Percentiles rank a stretch among this genome's conserved stretches.
Evolutionary conservation across 2,797 vertebrate species (phyloP).

Genomic region (Phylloscopus collybita): DNA sequence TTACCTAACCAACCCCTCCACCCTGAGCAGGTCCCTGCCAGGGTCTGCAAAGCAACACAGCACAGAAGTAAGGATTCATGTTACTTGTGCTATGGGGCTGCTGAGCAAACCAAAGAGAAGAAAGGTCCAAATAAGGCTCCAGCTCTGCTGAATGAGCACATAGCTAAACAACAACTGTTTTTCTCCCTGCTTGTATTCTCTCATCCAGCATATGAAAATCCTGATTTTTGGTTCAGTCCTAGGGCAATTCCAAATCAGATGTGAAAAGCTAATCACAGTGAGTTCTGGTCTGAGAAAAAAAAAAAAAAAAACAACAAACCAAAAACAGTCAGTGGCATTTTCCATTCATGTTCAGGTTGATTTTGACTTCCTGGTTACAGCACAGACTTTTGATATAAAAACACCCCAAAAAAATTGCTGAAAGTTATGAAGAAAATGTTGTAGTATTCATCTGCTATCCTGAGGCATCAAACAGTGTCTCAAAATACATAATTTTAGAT

Average conservation of each 20-base stretch:
- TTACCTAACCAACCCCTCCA: background rate
- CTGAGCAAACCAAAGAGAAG: background rate
- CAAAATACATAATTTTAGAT: background rate
- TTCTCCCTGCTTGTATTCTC: background rate
- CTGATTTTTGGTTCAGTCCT: background rate
- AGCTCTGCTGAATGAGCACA: background rate
- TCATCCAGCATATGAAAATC: background rate
- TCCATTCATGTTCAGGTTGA: background rate
- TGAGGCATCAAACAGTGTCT: background rate
- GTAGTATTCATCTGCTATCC: background rate
- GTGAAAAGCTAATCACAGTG: background rate
- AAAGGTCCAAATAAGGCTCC: background rate
- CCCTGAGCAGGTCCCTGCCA: background rate
- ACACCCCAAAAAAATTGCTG: background rate
- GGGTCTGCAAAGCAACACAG: background rate
- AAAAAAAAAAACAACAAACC: background rate
- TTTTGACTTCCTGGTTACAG: background rate
- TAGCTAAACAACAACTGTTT: background rate
- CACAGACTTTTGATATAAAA: background rate
- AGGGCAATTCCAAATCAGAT: background rate
- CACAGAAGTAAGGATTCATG: background rate
- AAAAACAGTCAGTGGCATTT: background rate
- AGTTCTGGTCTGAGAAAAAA: background rate
- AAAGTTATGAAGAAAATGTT: background rate
- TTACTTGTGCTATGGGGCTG: background rate